phyloP scores from a whole-genome alignment of 2,797 vertebrate species.

The Sparus aurata region DNA sequence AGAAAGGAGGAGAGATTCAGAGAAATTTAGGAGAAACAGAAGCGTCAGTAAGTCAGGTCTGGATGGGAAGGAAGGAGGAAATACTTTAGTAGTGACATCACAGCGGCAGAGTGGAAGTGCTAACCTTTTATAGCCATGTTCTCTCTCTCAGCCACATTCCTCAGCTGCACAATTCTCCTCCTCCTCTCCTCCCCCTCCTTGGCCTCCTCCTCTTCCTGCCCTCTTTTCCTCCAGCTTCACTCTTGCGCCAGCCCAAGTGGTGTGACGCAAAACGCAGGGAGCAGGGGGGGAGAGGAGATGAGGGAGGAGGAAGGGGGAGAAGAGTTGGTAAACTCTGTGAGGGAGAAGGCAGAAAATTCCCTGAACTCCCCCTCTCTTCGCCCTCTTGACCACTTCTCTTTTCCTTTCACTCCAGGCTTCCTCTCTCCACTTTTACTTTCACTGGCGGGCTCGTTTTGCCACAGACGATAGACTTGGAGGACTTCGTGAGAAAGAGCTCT shows the following conservation, averaged over 20 bases:
- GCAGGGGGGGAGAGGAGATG: slow-evolving; percentile 43
- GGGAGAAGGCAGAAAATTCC: slow-evolving; percentile 64
- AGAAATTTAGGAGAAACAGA: slow-evolving; percentile 61
- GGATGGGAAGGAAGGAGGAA: slow-evolving; percentile 73
- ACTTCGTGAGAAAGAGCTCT: slow-evolving; percentile 18
- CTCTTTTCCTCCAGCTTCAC: slow-evolving; percentile 56
- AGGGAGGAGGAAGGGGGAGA: slow-evolving; percentile 1
- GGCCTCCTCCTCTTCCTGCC: slow-evolving; percentile 56
- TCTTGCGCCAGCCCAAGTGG: slow-evolving; percentile 26
- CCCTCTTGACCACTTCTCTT: slow-evolving; percentile 56
- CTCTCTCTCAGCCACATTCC: slow-evolving; percentile 82
- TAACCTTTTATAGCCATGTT: slow-evolving; percentile 88
- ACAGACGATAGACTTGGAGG: background rate
- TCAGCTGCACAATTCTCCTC: slow-evolving; percentile 59
- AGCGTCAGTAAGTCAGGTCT: slow-evolving; percentile 66
- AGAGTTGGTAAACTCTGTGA: slow-evolving; percentile 25
- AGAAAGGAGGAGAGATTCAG: slow-evolving; percentile 4
- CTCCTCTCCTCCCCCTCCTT: slow-evolving; percentile 51
- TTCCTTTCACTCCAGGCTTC: slow-evolving; percentile 61
- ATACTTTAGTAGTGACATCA: slow-evolving; percentile 85
- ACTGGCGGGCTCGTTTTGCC: slow-evolving; percentile 27
- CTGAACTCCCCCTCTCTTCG: slow-evolving; percentile 57
- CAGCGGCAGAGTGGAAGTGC: slow-evolving; percentile 82
- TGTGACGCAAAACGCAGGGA: slow-evolving; percentile 73
- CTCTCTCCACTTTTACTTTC: slow-evolving; percentile 72